Evolutionary conservation across 2,113 vertebrate genomes (phyloP), one percentile per base, ranked within the genome.

Genomic region (Nerophis ophidion): DNA sequence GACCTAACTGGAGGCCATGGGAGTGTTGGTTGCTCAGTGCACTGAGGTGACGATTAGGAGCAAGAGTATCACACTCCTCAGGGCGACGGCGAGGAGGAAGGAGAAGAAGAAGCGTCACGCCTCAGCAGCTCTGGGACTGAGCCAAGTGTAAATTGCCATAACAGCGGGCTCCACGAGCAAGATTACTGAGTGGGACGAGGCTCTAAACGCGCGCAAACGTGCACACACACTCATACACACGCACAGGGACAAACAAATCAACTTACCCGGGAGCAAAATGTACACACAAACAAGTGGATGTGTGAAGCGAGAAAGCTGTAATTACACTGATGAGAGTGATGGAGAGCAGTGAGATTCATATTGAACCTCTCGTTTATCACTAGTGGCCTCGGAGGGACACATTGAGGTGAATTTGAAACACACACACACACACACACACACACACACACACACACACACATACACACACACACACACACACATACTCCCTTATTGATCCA

Each of bases 61-160:
- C 66, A 26, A 26, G 26, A 26, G 26, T 71, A 10, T 61, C 65
- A 66, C 40, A 54, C 65, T 71, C 63, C 50, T 8, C 9, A 52
- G 57, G 63, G 64, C 62, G 46, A 52, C 9, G 15, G 26, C n/a
- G 45, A 66, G 46, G 61, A 71, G 38, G 62, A 70, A 45, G 59
- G 17, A 17, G 42, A 67, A 44, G 63, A 72, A 48, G 62, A 70
- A 42, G 61, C 62, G 71, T 82, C 63, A 71, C 12, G 14, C 72
- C 66, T 66, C 66, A 74, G 70, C 66, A 10, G 60, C 64, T 68
- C 72, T 68, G 79, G 75, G 73, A 60, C 65, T 8, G 62, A 65
- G 79, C 79, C 79, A 80, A 80, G 79, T 70, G 61, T 75, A 80
- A 87, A 77, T 74, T 81, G 76, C 74, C 77, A 75, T 78, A 82